These are phyloP conservation scores for Antedon mediterranea DNA, from an alignment of 53 echinoderm and acorn worm species.

Conservation along the genomic window DNA sequence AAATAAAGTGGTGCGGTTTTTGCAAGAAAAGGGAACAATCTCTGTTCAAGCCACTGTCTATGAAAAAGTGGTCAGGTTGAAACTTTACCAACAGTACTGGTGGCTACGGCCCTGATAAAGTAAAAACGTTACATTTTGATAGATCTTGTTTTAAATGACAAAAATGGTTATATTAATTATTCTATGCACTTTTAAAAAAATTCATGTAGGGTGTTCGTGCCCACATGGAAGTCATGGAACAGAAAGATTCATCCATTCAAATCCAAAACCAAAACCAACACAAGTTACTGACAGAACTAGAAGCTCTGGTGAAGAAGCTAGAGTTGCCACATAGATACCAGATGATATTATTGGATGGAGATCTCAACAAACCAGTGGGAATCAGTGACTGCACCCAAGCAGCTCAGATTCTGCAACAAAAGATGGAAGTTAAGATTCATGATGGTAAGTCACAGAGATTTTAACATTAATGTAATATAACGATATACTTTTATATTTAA, in stretches of 20 bases:
- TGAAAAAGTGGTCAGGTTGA: no score
- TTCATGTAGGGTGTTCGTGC: conserved; percentile 66
- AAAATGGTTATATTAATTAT: no score
- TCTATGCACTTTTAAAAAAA: no score
- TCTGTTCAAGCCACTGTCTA: no score
- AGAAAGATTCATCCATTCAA: conserved; percentile 98
- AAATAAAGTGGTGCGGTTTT: no score
- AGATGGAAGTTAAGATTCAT: conserved; percentile 63
- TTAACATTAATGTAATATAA: no score
- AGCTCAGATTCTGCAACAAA: conserved; percentile 60
- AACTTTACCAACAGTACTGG: no score
- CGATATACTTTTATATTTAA: no score
- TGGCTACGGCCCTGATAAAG: no score
- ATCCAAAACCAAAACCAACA: conserved; percentile 82
- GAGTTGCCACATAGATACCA: conserved; percentile 66
- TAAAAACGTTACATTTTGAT: no score
- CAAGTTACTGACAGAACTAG: conserved; percentile 41
- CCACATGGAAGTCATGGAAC: conserved; percentile 99
- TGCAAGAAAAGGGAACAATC: no score
- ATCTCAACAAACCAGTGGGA: conserved; percentile 61
- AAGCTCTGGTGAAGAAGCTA: conserved; percentile 43
- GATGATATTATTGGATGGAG: conserved; percentile 48
- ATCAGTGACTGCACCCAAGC: conserved; percentile 81
- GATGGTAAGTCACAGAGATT: conserved; percentile 36
- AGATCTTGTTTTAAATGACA: no score